Conservation (phyloP, 2,797 vertebrate species). For the Phalanger gymnotis region DNA sequence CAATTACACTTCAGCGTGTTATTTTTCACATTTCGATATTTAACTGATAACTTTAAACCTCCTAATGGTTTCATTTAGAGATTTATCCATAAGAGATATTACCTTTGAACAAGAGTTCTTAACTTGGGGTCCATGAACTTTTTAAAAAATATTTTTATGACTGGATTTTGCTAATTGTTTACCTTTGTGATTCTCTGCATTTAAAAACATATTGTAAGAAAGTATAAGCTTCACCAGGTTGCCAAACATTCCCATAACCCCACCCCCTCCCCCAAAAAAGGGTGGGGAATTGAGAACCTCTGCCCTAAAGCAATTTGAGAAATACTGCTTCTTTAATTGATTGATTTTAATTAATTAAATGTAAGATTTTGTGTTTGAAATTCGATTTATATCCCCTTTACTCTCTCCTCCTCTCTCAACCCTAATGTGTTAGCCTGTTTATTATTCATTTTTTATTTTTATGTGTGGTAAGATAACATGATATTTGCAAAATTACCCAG, state of each 20-base stretch:
- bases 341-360: too few relatives aligned
- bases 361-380: not conserved
- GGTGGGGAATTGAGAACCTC: not conserved
- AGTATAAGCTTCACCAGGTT: not conserved
- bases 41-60: conserved; percentile 7
- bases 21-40: conserved; percentile 32
- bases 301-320: not conserved
- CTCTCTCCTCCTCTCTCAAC: not conserved
- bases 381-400: not conserved
- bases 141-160: not conserved
- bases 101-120: not conserved
- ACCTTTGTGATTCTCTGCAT: not conserved
- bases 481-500: conserved; percentile 45
- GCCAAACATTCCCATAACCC: not conserved
- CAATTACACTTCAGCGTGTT: not conserved
- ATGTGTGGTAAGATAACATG: conserved; percentile 38
- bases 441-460: conserved; percentile 45
- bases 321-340: not conserved
- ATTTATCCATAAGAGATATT: conserved; percentile 20
- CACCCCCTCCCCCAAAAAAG: too few relatives aligned
- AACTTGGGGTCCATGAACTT: not conserved
- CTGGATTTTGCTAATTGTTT: not conserved
- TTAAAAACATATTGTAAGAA: not conserved
- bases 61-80: not conserved
- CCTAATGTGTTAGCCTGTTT: not conserved